Percentiles rank a stretch among this genome's conserved stretches.
Conservation (phyloP, 2,888 invertebrate genomes). For the Meiosimyza platycephala region DNA sequence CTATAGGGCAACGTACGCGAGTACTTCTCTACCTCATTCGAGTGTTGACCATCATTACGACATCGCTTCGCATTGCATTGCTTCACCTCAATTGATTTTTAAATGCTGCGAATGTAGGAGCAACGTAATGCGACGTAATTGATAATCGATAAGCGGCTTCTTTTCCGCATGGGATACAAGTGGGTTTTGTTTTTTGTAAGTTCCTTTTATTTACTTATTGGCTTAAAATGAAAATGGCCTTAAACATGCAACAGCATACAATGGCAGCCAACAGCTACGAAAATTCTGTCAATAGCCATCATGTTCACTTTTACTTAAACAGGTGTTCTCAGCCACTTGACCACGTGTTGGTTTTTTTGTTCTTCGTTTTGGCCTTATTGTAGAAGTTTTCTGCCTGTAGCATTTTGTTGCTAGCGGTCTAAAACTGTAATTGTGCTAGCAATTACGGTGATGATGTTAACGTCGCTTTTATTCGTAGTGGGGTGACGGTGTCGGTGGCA, state of each 20-base stretch:
- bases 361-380: no score
- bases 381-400: no score
- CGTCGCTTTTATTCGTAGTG: no score
- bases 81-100: conserved; percentile 23
- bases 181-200: neutral
- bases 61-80: conserved; percentile 1
- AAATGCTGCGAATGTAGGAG: conserved; percentile 7
- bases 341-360: conserved; percentile 7
- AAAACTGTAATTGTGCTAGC: no score
- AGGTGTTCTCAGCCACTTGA: conserved; percentile 11
- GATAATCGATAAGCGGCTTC: conserved; percentile 35
- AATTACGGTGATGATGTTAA: no score
- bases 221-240: conserved; percentile 16
- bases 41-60: neutral
- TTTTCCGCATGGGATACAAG: neutral
- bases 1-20: no score
- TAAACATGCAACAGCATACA: conserved; percentile 23
- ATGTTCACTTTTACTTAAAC: neutral
- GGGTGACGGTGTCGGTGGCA: no score
- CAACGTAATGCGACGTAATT: conserved; percentile 38
- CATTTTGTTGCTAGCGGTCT: no score
- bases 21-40: no score
- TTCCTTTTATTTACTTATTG: neutral
- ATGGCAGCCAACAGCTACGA: neutral
- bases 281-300: neutral